A percentile compares a stretch with the other conserved stretches of the same genome.
phyloP scores from a whole-genome alignment of 2,113 vertebrate genomes.

The Labrus mixtus region DNA sequence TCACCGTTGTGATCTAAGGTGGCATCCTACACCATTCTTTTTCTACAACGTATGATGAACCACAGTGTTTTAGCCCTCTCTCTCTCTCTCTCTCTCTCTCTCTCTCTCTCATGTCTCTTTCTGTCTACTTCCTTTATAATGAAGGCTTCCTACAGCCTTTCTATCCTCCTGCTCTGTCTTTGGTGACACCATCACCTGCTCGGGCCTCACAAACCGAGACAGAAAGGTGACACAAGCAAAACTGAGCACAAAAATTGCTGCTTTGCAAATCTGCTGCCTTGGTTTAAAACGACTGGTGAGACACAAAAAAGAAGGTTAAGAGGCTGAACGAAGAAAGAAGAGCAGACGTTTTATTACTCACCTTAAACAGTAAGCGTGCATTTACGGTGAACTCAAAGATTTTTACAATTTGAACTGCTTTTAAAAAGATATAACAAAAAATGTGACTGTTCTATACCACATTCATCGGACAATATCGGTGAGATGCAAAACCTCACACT shows the following conservation, averaged over 20 bases:
- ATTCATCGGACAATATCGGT: too few species aligned
- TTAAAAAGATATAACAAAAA: too few species aligned
- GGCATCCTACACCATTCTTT: background rate
- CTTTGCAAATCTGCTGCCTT: background rate
- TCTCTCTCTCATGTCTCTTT: background rate
- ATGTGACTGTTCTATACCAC: too few species aligned
- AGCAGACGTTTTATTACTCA: background rate
- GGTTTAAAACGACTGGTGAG: conserved; percentile 18
- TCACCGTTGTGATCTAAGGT: conserved; percentile 33
- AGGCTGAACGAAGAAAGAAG: background rate
- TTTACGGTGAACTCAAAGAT: background rate
- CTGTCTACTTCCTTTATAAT: background rate
- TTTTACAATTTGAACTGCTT: too few species aligned
- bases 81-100: background rate
- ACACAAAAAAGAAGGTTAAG: background rate
- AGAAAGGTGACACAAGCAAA: conserved; percentile 9
- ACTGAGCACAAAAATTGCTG: background rate
- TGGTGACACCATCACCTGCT: background rate
- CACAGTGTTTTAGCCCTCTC: background rate
- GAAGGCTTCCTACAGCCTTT: background rate
- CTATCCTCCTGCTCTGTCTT: background rate
- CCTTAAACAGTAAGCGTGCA: background rate
- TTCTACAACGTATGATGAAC: background rate
- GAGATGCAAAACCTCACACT: too few species aligned
- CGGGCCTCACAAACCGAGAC: background rate